A percentile compares a stretch with the other conserved stretches of the same genome.
These are phyloP conservation scores for Sabatieria punctata DNA, from an alignment of 2,888 invertebrate genomes.

Conservation along the genomic window DNA sequence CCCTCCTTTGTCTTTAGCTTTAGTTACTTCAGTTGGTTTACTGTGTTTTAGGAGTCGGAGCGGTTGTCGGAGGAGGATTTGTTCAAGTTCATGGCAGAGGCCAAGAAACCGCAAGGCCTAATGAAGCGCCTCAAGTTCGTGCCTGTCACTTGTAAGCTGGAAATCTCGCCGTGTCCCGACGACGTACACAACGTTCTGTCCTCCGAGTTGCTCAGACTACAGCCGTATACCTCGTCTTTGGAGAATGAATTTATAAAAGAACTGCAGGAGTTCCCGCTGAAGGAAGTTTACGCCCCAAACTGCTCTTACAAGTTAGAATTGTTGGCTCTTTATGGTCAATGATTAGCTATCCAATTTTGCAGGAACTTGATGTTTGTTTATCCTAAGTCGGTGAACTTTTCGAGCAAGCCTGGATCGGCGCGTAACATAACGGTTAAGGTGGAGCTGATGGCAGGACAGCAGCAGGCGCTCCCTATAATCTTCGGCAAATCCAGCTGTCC, in stretches of 20 bases:
- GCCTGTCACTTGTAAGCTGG: conserved; percentile 63
- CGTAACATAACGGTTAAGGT: conserved; percentile 51
- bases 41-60: conserved; percentile 60
- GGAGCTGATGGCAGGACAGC: conserved; percentile 16
- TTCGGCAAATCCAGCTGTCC: conserved; percentile 87
- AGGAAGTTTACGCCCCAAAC: conserved; percentile 59
- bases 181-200: conserved; percentile 55
- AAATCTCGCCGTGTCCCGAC: conserved; percentile 66
- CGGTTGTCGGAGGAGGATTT: conserved; percentile 84
- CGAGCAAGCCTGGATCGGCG: conserved; percentile 47
- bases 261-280: conserved; percentile 64
- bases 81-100: conserved; percentile 74
- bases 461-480: conserved; percentile 43
- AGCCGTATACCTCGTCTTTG: conserved; percentile 43
- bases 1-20: not conserved
- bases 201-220: conserved; percentile 59
- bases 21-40: no score
- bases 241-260: conserved; percentile 36
- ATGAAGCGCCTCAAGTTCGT: conserved; percentile 73
- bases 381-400: conserved; percentile 67
- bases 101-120: conserved; percentile 60
- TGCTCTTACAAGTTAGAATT: conserved; percentile 48
- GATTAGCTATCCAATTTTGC: no score
- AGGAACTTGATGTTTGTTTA: conserved; percentile 74
- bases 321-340: no score